phyloP scores from a whole-genome alignment of 1,140 invertebrate genomes.

The Nasonia giraulti region DNA sequence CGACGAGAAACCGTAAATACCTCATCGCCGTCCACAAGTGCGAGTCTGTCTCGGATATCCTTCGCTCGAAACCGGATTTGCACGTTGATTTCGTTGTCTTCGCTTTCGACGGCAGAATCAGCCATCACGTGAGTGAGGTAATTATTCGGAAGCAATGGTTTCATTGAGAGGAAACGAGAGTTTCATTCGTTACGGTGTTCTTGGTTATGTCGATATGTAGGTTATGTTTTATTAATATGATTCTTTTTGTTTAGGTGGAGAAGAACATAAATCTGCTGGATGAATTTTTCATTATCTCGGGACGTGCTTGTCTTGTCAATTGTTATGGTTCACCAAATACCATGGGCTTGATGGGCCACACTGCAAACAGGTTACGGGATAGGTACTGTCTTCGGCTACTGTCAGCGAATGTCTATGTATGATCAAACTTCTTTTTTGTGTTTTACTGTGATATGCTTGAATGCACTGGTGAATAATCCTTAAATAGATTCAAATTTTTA shows the following conservation, averaged over 20 bases:
- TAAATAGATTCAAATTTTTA: neutral
- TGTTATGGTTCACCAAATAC: slow-evolving; percentile 59
- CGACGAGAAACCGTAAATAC: slow-evolving; percentile 57
- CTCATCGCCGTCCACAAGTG: slow-evolving; percentile 63
- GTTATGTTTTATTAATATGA: slow-evolving; percentile 37
- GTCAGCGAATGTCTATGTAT: slow-evolving; percentile 62
- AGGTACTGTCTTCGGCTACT: slow-evolving; percentile 67
- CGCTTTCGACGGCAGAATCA: slow-evolving; percentile 61
- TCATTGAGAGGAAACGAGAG: neutral
- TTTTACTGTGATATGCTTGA: slow-evolving; percentile 31
- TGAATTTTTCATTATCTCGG: slow-evolving; percentile 64
- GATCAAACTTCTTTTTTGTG: slow-evolving; percentile 13
- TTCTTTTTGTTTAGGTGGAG: slow-evolving; percentile 63
- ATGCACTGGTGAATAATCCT: neutral
- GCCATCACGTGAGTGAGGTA: slow-evolving; percentile 62
- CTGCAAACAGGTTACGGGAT: slow-evolving; percentile 59
- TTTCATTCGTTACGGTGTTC: neutral
- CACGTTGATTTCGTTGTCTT: slow-evolving; percentile 69
- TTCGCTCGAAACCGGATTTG: slow-evolving; percentile 53
- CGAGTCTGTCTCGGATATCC: slow-evolving; percentile 62
- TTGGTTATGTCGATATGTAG: slow-evolving; percentile 7
- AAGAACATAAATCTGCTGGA: slow-evolving; percentile 62
- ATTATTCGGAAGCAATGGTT: slow-evolving; percentile 34
- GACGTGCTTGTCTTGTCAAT: slow-evolving; percentile 63
- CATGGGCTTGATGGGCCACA: slow-evolving; percentile 57